Evolutionary conservation across 2,113 vertebrate genomes (phyloP).

Genomic region (Ivindomyrus marchei): DNA sequence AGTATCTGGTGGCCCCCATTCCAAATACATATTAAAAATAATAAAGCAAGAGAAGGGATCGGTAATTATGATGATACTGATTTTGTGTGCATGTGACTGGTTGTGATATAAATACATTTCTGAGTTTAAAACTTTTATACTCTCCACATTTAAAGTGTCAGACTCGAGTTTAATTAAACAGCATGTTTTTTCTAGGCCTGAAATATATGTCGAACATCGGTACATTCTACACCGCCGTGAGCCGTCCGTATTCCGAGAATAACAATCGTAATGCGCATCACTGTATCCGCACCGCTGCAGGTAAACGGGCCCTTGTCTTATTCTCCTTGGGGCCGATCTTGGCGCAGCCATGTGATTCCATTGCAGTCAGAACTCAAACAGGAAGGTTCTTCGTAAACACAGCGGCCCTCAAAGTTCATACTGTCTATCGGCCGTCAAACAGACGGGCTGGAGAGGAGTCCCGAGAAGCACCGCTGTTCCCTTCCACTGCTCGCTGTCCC

Average conservation of each 20-base stretch:
- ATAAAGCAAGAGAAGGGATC: conserved; percentile 43
- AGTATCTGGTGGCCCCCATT: conserved; percentile 26
- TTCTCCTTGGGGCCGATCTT: not conserved
- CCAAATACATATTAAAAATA: conserved; percentile 39
- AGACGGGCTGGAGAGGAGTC: conserved; percentile 31
- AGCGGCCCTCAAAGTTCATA: not conserved
- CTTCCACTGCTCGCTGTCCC: conserved; percentile 46
- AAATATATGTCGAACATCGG: not conserved
- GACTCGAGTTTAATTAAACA: conserved; percentile 17
- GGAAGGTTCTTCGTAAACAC: conserved; percentile 40
- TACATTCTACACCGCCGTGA: not conserved
- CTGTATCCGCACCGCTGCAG: not conserved
- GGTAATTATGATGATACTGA: conserved; percentile 46
- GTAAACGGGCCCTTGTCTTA: not conserved
- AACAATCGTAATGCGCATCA: not conserved
- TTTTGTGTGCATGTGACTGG: conserved; percentile 38
- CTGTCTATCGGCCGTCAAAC: not conserved
- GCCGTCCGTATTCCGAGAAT: not conserved
- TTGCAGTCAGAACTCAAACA: conserved; percentile 37
- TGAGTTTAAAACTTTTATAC: conserved; percentile 33
- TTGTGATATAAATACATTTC: conserved; percentile 46
- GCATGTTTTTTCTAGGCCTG: not conserved
- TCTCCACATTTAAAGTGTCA: conserved; percentile 52
- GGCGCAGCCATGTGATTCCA: not conserved
- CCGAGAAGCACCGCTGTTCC: conserved; percentile 38